phyloP scores from a whole-genome alignment of 2,888 invertebrate species.

The Epirrhoe tristata region DNA sequence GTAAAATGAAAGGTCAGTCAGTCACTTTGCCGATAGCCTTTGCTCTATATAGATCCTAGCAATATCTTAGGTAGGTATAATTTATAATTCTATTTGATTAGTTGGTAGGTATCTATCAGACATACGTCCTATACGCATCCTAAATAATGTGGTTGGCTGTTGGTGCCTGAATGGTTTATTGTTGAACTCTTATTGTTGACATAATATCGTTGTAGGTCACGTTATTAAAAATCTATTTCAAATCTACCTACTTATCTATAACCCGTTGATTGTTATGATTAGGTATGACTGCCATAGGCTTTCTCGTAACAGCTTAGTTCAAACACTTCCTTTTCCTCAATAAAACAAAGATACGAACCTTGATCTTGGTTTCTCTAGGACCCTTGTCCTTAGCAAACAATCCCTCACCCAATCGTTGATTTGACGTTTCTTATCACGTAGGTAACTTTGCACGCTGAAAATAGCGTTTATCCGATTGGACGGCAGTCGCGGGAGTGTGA shows the following conservation, averaged over 20 bases:
- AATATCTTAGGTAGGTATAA: background rate
- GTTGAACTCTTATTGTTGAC: too few species aligned
- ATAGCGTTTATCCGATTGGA: slow-evolving; percentile 41
- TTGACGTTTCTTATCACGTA: slow-evolving; percentile 33
- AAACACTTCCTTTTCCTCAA: too few species aligned
- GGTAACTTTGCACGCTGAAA: slow-evolving; percentile 43
- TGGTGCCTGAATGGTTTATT: too few species aligned
- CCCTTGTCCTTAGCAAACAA: slow-evolving; percentile 26
- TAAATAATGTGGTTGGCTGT: too few species aligned
- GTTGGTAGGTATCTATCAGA: too few species aligned
- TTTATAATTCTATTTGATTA: slow-evolving; percentile 14
- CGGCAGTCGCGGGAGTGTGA: slow-evolving; percentile 19
- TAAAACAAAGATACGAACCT: background rate
- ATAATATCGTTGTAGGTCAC: too few species aligned
- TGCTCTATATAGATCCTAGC: background rate
- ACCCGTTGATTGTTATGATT: too few species aligned
- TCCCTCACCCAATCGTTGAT: slow-evolving; percentile 21
- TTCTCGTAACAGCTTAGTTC: too few species aligned
- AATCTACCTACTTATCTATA: too few species aligned
- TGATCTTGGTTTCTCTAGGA: slow-evolving; percentile 16
- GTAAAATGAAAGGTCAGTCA: slow-evolving; percentile 4
- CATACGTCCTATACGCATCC: too few species aligned
- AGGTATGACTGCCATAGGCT: too few species aligned
- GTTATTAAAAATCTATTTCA: too few species aligned
- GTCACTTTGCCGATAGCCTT: slow-evolving; percentile 17